These are phyloP conservation scores for Colletes collaris DNA, from an alignment of 2,888 invertebrate genomes.

Conservation along the genomic window DNA sequence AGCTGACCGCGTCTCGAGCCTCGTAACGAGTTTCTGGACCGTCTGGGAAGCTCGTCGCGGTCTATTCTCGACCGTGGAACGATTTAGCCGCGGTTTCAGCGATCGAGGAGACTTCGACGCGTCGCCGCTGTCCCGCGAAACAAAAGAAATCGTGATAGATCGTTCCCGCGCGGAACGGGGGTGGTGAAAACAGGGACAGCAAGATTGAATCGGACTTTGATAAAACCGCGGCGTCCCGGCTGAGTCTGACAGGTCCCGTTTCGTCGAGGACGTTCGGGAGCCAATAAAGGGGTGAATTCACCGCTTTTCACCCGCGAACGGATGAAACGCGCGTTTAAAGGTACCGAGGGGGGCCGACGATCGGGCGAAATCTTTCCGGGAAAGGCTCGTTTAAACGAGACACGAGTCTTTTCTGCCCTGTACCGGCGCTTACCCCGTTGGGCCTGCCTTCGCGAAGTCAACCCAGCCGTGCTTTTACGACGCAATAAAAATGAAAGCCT, in stretches of 20 bases:
- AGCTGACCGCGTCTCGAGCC: background rate
- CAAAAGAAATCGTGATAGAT: conserved; percentile 16
- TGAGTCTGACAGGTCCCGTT: background rate
- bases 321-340: conserved; percentile 30
- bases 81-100: conserved; percentile 6
- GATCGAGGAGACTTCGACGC: conserved; percentile 21
- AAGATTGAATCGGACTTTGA: conserved; percentile 7
- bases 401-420: background rate
- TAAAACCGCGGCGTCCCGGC: background rate
- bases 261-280: conserved; percentile 57
- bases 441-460: conserved; percentile 12
- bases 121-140: conserved; percentile 11
- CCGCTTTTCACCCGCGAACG: conserved; percentile 41
- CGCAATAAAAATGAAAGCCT: conserved; percentile 43
- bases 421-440: conserved; percentile 18
- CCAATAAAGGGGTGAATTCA: conserved; percentile 45
- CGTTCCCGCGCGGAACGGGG: background rate
- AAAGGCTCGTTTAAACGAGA: background rate
- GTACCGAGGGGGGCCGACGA: too few species aligned
- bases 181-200: background rate
- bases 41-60: background rate
- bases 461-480: conserved; percentile 45
- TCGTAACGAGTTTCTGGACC: conserved; percentile 4
- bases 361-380: too few species aligned
- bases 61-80: conserved; percentile 1